Conservation (phyloP, 2,888 invertebrate genomes). For the Nymphalis c-album region DNA sequence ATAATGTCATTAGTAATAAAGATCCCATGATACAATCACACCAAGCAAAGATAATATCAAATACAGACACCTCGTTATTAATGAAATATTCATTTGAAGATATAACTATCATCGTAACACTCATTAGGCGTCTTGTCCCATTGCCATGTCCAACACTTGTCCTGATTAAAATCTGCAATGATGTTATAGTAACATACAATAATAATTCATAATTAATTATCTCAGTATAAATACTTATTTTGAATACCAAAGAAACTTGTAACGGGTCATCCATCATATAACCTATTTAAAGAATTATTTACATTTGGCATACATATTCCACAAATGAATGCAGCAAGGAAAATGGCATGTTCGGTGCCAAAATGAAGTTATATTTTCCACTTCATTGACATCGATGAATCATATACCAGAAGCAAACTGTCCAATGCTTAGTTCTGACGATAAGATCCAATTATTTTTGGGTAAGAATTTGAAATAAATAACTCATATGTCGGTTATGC, state of each 20-base stretch:
- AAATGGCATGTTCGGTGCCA: constrained; percentile 62
- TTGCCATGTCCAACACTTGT: constrained; percentile 37
- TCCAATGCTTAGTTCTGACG: constrained; percentile 56
- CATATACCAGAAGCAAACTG: constrained; percentile 45
- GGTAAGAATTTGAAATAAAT: constrained; percentile 44
- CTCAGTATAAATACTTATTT: constrained; percentile 23
- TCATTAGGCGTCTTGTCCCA: constrained; percentile 30
- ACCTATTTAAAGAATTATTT: constrained; percentile 54
- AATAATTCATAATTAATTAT: constrained; percentile 34
- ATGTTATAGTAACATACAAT: constrained; percentile 29
- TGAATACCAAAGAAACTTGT: constrained; percentile 24
- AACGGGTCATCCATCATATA: constrained; percentile 34
- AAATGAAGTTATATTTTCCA: constrained; percentile 67
- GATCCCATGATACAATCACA: constrained; percentile 23
- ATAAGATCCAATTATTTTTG: constrained; percentile 66
- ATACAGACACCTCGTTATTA: constrained; percentile 24
- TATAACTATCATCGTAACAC: constrained; percentile 22
- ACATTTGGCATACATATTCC: constrained; percentile 57
- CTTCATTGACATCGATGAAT: constrained; percentile 69
- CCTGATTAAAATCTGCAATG: constrained; percentile 28
- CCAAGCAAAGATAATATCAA: constrained; percentile 19
- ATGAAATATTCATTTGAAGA: constrained; percentile 32
- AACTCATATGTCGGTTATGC: constrained; percentile 36
- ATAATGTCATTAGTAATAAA: constrained; percentile 23
- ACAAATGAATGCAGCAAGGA: constrained; percentile 51